Percentiles rank a stretch among this genome's conserved stretches.
Evolutionary conservation across 2,888 invertebrate species (phyloP).

Genomic region (Augochlorella aurata): DNA sequence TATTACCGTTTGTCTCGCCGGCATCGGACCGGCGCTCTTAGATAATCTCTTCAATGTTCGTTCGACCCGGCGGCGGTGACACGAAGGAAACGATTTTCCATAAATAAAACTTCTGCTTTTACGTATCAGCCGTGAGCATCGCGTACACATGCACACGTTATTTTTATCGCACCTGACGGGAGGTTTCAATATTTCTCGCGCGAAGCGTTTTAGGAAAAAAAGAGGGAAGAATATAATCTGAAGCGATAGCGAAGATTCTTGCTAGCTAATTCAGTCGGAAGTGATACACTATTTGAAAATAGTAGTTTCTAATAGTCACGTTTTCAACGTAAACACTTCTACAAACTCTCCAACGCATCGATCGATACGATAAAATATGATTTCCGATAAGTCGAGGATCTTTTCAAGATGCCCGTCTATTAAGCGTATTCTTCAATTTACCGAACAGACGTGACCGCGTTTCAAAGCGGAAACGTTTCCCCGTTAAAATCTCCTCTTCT

Average conservation of each 20-base stretch:
- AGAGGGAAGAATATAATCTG: not conserved
- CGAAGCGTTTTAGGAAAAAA: not conserved
- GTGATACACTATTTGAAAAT: not conserved
- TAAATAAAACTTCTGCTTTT: not conserved
- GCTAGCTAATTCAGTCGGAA: not conserved
- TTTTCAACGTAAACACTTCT: not conserved
- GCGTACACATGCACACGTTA: not conserved
- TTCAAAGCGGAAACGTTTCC: not conserved
- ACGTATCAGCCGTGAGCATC: not conserved
- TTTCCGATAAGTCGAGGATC: not conserved
- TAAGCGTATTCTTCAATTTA: not conserved
- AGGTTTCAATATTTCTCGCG: not conserved
- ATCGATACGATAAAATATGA: not conserved
- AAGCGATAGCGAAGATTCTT: not conserved
- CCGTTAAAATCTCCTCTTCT: not conserved
- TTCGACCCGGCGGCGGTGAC: not conserved
- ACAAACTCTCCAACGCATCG: not conserved
- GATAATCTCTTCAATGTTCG: not conserved
- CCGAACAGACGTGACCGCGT: not conserved
- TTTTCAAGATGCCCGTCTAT: not conserved
- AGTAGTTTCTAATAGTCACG: not conserved
- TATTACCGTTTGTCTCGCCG: not conserved
- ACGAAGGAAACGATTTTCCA: conserved; percentile 19
- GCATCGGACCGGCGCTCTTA: not conserved
- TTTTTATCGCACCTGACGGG: not conserved